Conservation (phyloP, 64 coral and sea anemone genomes). For the Platygyra sinensis region DNA sequence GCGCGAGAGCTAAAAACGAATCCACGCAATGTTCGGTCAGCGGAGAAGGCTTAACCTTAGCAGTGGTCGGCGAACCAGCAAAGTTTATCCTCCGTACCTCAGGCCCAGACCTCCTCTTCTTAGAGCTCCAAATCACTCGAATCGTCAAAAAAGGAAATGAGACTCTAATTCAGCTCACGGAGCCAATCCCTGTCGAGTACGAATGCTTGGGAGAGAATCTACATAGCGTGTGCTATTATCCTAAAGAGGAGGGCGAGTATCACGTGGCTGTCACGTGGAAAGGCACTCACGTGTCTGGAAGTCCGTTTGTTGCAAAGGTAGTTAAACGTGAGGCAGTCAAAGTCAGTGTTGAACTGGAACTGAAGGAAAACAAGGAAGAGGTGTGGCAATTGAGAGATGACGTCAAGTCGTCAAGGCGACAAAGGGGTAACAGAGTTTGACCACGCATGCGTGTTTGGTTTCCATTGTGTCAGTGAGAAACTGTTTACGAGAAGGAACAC, state of each 20-base stretch:
- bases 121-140: constrained; percentile 61
- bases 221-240: constrained; percentile 62
- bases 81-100: constrained; percentile 58
- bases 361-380: not conserved
- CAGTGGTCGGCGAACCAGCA: constrained; percentile 34
- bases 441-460: not conserved
- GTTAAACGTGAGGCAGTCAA: constrained; percentile 13
- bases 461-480: not conserved
- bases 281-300: constrained; percentile 54
- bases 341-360: not conserved
- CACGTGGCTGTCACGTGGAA: constrained; percentile 65
- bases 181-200: constrained; percentile 53
- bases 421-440: constrained; percentile 6
- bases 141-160: constrained; percentile 40
- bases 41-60: constrained; percentile 56
- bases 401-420: constrained; percentile 7
- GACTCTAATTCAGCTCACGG: not conserved
- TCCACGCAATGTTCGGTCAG: constrained; percentile 61
- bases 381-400: constrained; percentile 38
- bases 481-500: not conserved
- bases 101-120: constrained; percentile 51
- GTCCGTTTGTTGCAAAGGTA: constrained; percentile 62
- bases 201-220: constrained; percentile 66
- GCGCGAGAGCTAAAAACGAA: constrained; percentile 35
- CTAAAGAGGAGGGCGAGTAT: constrained; percentile 61